These are phyloP conservation scores for Theonella swinhoei DNA, from an alignment of 37 sponge, comb jelly and placozoan species.

Conservation along the genomic window DNA sequence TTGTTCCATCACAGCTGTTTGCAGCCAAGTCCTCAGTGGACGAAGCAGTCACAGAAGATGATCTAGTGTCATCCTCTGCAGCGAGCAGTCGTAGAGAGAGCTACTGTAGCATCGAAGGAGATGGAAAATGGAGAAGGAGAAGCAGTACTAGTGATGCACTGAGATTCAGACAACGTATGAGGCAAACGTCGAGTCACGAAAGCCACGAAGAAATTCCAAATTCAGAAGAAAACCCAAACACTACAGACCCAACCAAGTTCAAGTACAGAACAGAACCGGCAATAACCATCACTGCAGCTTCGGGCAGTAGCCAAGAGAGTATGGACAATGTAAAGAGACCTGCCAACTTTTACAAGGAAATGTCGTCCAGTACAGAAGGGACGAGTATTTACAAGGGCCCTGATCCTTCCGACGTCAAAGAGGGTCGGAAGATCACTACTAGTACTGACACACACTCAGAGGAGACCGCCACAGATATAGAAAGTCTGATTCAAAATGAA, in stretches of 20 bases:
- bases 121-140: conserved; percentile 2
- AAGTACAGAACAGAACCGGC: neutral
- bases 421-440: neutral
- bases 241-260: neutral
- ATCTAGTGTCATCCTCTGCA: conserved; percentile 30
- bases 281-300: neutral
- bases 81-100: conserved; percentile 47
- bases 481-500: neutral
- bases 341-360: too few species aligned
- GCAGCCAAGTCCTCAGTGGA: conserved; percentile 17
- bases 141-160: conserved; percentile 37
- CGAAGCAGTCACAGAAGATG: conserved; percentile 32
- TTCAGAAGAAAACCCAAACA: neutral
- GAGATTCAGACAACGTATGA: conserved; percentile 17
- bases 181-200: conserved; percentile 15
- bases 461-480: neutral
- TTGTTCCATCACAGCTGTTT: conserved; percentile 54
- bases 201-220: conserved; percentile 10
- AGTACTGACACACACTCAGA: neutral
- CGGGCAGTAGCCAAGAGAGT: neutral
- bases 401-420: too few species aligned
- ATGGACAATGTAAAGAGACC: too few species aligned
- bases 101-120: conserved; percentile 23
- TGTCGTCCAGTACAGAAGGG: too few species aligned
- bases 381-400: too few species aligned